These are phyloP conservation scores for Capitella teleta DNA, from an alignment of 1,140 invertebrate genomes.

Conservation along the genomic window DNA sequence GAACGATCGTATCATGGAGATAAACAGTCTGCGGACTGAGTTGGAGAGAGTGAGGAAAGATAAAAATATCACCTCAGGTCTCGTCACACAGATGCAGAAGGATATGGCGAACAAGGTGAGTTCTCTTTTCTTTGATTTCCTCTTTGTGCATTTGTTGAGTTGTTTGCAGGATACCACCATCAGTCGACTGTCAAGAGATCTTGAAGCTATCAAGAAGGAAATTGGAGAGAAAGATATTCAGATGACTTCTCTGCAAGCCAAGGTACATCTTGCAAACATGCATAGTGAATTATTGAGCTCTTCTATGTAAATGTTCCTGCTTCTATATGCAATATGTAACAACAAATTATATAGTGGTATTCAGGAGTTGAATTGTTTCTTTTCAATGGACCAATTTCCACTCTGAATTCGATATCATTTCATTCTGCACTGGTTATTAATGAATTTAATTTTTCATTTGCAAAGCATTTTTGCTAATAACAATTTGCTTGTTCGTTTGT, in stretches of 20 bases:
- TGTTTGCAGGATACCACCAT: conserved; percentile 34
- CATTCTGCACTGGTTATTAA: too few species aligned
- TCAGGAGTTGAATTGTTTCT: too few species aligned
- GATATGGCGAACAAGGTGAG: conserved; percentile 40
- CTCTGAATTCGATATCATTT: too few species aligned
- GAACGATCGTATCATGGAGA: conserved; percentile 6
- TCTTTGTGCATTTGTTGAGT: background rate
- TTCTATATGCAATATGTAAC: too few species aligned
- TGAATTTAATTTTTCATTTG: too few species aligned
- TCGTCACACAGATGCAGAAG: conserved; percentile 40
- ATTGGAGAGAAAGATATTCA: conserved; percentile 31
- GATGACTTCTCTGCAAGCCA: conserved; percentile 22
- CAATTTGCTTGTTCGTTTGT: too few species aligned
- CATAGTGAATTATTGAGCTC: too few species aligned
- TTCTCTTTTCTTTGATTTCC: background rate
- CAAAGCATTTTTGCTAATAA: too few species aligned
- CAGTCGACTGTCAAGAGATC: conserved; percentile 35
- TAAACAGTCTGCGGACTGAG: conserved; percentile 16
- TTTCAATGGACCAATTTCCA: too few species aligned
- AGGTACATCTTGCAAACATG: too few species aligned
- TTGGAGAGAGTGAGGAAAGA: conserved; percentile 39
- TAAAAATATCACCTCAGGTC: conserved; percentile 39
- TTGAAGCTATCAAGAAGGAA: conserved; percentile 37
- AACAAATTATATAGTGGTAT: too few species aligned
- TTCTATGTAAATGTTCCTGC: too few species aligned